Evolutionary conservation across 2,797 vertebrate genomes (phyloP).

Genomic region (Amazona ochrocephala): DNA sequence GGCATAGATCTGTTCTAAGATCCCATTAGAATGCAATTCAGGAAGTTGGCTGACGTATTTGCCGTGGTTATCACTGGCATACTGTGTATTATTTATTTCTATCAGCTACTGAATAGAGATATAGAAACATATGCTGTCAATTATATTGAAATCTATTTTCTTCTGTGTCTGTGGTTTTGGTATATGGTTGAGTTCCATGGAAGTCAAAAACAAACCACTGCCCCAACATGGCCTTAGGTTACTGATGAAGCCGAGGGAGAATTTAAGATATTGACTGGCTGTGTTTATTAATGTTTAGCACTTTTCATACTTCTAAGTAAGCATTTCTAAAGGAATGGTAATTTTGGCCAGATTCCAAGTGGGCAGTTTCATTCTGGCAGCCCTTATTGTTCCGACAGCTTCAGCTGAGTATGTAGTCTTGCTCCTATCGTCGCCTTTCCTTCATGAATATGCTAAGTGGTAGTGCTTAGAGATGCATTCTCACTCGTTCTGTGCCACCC

Average conservation of each 20-base stretch:
- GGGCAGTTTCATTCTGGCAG: conserved; percentile 55
- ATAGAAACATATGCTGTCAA: conserved; percentile 57
- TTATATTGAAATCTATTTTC: conserved; percentile 54
- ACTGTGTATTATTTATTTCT: conserved; percentile 60
- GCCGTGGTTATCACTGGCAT: conserved; percentile 39
- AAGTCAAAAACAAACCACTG: conserved; percentile 18
- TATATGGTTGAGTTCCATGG: not conserved
- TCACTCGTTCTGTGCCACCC: not conserved
- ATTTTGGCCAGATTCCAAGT: conserved; percentile 33
- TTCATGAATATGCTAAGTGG: conserved; percentile 60
- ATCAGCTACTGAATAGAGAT: conserved; percentile 56
- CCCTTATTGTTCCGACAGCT: conserved; percentile 52
- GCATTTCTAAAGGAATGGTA: conserved; percentile 40
- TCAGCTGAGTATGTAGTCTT: conserved; percentile 37
- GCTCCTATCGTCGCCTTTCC: conserved; percentile 19
- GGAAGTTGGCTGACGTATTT: conserved; percentile 47
- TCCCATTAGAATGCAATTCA: conserved; percentile 60
- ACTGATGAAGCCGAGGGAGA: not conserved
- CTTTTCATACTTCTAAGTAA: conserved; percentile 33
- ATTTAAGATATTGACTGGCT: not conserved
- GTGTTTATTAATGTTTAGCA: conserved; percentile 40
- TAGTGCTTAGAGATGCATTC: not conserved
- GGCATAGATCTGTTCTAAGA: conserved; percentile 3
- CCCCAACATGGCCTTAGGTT: not conserved
- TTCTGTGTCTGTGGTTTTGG: conserved; percentile 22